phyloP scores from a whole-genome alignment of 2,113 vertebrate species.

The Vimba vimba region DNA sequence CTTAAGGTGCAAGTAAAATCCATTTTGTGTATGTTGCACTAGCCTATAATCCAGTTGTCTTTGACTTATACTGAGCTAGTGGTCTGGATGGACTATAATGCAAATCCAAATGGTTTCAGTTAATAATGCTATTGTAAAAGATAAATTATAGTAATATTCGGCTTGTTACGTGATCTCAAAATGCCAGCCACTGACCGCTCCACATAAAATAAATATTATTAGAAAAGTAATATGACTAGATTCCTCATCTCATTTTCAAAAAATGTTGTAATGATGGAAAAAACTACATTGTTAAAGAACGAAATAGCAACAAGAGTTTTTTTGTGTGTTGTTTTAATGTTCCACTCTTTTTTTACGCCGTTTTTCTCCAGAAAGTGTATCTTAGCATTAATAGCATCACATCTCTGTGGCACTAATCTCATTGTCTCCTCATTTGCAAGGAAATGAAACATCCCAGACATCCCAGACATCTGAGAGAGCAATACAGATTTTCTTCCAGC shows the following conservation, averaged over 20 bases:
- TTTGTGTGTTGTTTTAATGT: not conserved
- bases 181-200: too few species aligned
- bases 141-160: too few species aligned
- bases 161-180: too few species aligned
- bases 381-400: constrained; percentile 29
- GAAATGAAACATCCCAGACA: constrained; percentile 26
- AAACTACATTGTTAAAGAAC: not conserved
- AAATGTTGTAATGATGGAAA: not conserved
- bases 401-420: not conserved
- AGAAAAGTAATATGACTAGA: not conserved
- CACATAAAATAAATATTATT: not conserved
- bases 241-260: not conserved
- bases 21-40: not conserved
- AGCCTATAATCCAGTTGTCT: not conserved
- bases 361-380: not conserved
- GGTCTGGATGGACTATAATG: not conserved
- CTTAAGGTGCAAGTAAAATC: not conserved
- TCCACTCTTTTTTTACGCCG: not conserved
- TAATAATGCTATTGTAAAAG: too few species aligned
- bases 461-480: not conserved
- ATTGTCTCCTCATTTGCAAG: constrained; percentile 38
- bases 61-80: constrained; percentile 1
- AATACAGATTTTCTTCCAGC: constrained; percentile 6
- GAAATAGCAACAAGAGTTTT: not conserved
- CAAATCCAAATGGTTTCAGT: not conserved